Conservation (phyloP, 1,140 invertebrate genomes). For the Calycopis cecrops region DNA sequence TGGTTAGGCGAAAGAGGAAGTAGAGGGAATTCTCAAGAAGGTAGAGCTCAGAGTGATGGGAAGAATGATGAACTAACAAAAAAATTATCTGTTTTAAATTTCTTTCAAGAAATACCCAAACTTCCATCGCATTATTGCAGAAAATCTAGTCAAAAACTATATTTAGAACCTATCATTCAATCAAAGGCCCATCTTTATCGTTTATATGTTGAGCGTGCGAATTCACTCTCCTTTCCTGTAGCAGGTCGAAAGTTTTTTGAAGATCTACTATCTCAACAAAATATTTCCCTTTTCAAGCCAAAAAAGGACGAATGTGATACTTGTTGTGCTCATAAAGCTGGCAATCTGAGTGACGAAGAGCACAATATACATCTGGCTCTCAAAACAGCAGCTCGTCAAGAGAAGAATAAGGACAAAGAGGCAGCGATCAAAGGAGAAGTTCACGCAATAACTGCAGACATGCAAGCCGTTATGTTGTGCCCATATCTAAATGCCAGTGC, state of each 20-base stretch:
- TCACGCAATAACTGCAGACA: slow-evolving; percentile 24
- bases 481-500: no score
- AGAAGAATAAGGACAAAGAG: slow-evolving; percentile 17
- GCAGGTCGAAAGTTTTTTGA: slow-evolving; percentile 6
- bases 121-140: slow-evolving; percentile 41
- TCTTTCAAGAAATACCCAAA: slow-evolving; percentile 33
- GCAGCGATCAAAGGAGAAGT: not conserved
- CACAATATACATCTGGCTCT: slow-evolving; percentile 26
- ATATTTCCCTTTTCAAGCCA: slow-evolving; percentile 12
- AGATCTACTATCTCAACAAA: slow-evolving; percentile 7
- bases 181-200: no score
- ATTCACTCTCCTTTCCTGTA: not conserved
- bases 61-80: slow-evolving; percentile 7
- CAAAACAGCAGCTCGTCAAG: slow-evolving; percentile 21
- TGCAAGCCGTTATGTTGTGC: no score
- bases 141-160: slow-evolving; percentile 17
- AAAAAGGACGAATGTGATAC: slow-evolving; percentile 13
- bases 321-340: slow-evolving; percentile 16
- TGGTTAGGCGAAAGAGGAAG: slow-evolving; percentile 26
- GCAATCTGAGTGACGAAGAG: slow-evolving; percentile 24
- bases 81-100: not conserved
- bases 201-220: slow-evolving; percentile 7
- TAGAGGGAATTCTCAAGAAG: not conserved
- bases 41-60: not conserved
- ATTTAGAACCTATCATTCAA: slow-evolving; percentile 8